Evolutionary conservation across 2,888 invertebrate species (phyloP), one percentile per base, ranked within the genome.

Genomic region (Drosophila koepferae): DNA sequence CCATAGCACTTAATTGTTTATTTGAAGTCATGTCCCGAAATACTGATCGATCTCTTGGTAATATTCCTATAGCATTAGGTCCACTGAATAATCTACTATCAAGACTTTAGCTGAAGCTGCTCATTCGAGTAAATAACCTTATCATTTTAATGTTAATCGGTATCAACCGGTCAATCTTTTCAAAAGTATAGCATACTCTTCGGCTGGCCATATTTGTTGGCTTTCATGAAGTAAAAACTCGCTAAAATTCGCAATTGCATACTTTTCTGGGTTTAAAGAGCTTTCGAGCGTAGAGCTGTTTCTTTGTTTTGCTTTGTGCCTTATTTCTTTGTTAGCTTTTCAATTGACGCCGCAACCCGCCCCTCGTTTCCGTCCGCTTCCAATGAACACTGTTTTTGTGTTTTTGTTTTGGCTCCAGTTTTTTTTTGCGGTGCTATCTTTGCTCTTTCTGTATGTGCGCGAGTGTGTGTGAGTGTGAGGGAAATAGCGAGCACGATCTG

Each of bases 391-490:
- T 85, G 77, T 85, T 85, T 81, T 90, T 81, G 73, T 75, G 71
- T 74, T 88, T 87, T 86, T 88, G 89, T 90, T 89, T 82, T 90
- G 89, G 68, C 73, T 81, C 81, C 78, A 63, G 62, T 40, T 72
- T 74, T 80, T 59, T 28, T 65, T 28, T 20, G 28, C 31, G 14
- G 20, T 5, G 18, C 31, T 60, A 23, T 54, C 49, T 44, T 3
- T 46, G 40, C 40, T 40, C 9, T 41, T 46, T 46, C 23, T 36
- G 28, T 44, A 14, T 41, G 12, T 10, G 6, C 28, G 28, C 6
- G 28, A 28, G 28, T 28, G 28, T 28, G 28, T 28, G 28, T 28
- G 28, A 5, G 28, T 28, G 36, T 18, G 4, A 3, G 34, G 28
- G 31, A 41, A 46, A 31, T 58, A 34, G 60, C 53, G 51, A 36